Evolutionary conservation across 2,113 vertebrate genomes (phyloP).

Genomic region (Corythaixoides concolor): DNA sequence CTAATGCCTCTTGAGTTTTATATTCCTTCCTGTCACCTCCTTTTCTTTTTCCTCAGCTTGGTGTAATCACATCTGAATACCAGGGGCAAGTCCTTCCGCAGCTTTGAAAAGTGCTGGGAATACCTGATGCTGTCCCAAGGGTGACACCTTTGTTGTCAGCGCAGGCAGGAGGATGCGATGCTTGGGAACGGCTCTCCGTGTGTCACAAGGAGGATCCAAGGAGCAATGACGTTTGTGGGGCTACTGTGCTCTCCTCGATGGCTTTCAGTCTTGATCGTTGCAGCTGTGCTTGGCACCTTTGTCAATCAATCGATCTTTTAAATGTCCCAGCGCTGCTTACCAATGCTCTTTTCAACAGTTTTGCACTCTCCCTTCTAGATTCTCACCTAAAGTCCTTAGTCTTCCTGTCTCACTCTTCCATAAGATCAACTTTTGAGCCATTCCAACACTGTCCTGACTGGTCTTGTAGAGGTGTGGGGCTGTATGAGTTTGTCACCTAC

Average conservation of each 20-base stretch:
- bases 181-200: fast-evolving
- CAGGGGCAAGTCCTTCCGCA: background rate
- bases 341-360: background rate
- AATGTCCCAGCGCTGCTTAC: background rate
- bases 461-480: background rate
- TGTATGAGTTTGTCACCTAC: background rate
- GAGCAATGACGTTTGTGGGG: background rate
- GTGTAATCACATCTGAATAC: background rate
- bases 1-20: constrained; percentile 52
- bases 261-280: background rate
- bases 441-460: fast-evolving
- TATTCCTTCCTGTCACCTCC: constrained; percentile 45
- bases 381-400: background rate
- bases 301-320: fast-evolving
- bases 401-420: background rate
- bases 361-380: background rate
- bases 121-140: background rate
- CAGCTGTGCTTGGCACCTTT: fast-evolving
- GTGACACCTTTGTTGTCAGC: background rate
- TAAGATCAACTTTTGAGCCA: background rate
- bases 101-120: background rate
- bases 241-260: fast-evolving
- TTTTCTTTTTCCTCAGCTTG: background rate
- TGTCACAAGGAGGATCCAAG: background rate
- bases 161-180: background rate